Base-by-base conservation (phyloP, 2,113 vertebrate genomes). In the Hemicordylus capensis region DNA sequence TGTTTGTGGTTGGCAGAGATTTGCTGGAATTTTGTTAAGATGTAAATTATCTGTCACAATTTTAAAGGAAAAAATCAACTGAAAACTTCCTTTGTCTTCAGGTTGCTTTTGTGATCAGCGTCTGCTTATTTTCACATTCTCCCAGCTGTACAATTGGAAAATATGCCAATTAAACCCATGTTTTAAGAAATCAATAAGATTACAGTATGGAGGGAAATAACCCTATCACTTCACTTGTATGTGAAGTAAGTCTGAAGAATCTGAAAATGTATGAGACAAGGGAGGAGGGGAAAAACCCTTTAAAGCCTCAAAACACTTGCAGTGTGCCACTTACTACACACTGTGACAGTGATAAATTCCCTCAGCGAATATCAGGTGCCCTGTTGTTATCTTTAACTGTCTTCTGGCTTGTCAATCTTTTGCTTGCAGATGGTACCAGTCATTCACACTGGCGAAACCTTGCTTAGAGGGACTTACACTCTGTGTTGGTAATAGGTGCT, bases 401-500 rank as follows among this genome's bases (percentile, higher is more conserved):
- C 91, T 94, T 89, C 91, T 39, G 91, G 85, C 89, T 92, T 95
- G 94, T 94, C 94, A 94, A 85, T 95, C 94, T 95, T 88, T 92
- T 85, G 85, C 79, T 92, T 93, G 86, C 88, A 94, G 94, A 94
- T 94, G 90, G 80, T 94, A 94, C 94, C 94, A 34, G 94, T 92
- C 94, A 90, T 90, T 93, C 93, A 88, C 85, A 89, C 86, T 85
- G 86, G 74, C 88, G 89, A 91, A 93, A 90, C 87, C 88, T 94
- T 93, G 93, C 94, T 95, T 93, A 90, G 87, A 92, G 91, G 91
- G 93, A 93, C 91, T 94, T 93, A 94, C 70, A 92, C 92, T 93
- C 89, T 91, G 90, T 88, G 87, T 87, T 90, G 76, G 90, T 94
- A 94, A 94, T 94, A 90, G 92, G 90, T 28, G 85, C 78, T 95